Evolutionary conservation across 2,888 invertebrate genomes (phyloP).

Genomic region (Tetheella fluctuosa): DNA sequence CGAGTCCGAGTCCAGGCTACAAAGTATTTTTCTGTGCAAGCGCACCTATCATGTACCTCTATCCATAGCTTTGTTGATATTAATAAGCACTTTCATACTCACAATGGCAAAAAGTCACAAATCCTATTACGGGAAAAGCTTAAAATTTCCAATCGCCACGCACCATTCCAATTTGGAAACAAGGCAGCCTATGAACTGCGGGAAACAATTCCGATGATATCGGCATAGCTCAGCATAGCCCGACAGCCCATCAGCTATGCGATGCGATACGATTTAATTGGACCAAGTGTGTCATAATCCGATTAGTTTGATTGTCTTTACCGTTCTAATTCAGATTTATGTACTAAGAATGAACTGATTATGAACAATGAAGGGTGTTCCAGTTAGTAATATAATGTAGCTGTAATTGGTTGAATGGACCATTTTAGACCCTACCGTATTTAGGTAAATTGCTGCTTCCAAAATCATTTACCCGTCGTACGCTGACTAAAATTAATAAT

Average conservation of each 20-base stretch:
- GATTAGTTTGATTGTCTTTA: constrained; percentile 13
- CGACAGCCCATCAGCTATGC: neutral
- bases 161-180: constrained; percentile 17
- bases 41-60: too few relatives aligned
- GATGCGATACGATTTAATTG: constrained; percentile 12
- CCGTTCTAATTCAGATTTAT: constrained; percentile 8
- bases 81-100: neutral
- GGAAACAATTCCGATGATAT: constrained; percentile 1
- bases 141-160: constrained; percentile 40
- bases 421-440: neutral
- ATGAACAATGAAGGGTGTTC: neutral
- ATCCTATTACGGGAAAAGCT: constrained; percentile 23
- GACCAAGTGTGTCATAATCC: constrained; percentile 7
- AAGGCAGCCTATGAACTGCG: constrained; percentile 7
- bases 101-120: neutral
- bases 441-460: too few relatives aligned
- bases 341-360: neutral
- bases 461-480: too few relatives aligned
- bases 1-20: too few relatives aligned
- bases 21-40: too few relatives aligned
- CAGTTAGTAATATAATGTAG: neutral
- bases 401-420: neutral
- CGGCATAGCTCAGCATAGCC: neutral
- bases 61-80: neutral
- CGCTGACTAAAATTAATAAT: too few relatives aligned